phyloP scores from a whole-genome alignment of 2,113 vertebrate genomes.

The Pseudorasbora parva region DNA sequence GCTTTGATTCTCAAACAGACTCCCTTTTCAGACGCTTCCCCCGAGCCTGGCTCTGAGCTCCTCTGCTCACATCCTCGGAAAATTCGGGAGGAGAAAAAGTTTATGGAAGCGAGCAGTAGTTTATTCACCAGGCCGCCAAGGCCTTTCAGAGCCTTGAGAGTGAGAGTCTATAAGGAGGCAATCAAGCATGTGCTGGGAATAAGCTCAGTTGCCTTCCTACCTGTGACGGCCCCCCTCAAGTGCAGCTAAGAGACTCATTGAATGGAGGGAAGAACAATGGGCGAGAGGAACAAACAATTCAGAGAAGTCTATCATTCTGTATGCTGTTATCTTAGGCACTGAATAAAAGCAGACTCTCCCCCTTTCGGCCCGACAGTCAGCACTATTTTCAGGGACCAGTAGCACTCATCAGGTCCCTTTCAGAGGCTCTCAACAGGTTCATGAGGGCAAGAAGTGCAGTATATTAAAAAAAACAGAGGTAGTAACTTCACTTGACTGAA shows the following conservation, averaged over 20 bases:
- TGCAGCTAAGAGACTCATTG: conserved; percentile 91
- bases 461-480: conserved; percentile 81
- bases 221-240: conserved; percentile 93
- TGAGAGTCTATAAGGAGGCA: conserved; percentile 91
- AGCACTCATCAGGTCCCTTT: conserved; percentile 89
- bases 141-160: conserved; percentile 86
- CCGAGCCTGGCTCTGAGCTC: conserved; percentile 78
- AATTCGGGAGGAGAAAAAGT: conserved; percentile 91
- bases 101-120: conserved; percentile 93
- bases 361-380: conserved; percentile 84
- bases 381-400: conserved; percentile 88
- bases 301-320: conserved; percentile 97
- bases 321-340: conserved; percentile 95
- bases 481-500: conserved; percentile 86
- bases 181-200: conserved; percentile 93
- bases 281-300: conserved; percentile 88
- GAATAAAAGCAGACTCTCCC: conserved; percentile 85
- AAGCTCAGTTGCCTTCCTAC: conserved; percentile 93
- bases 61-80: conserved; percentile 91
- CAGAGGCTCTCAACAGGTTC: conserved; percentile 92
- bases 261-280: conserved; percentile 82
- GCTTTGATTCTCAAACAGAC: conserved; percentile 86
- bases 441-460: conserved; percentile 92
- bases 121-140: conserved; percentile 87
- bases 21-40: conserved; percentile 85